A percentile compares a stretch with the other conserved stretches of the same genome.
Evolutionary conservation across 2,113 vertebrate genomes (phyloP).

Genomic region (Myotis davidii): DNA sequence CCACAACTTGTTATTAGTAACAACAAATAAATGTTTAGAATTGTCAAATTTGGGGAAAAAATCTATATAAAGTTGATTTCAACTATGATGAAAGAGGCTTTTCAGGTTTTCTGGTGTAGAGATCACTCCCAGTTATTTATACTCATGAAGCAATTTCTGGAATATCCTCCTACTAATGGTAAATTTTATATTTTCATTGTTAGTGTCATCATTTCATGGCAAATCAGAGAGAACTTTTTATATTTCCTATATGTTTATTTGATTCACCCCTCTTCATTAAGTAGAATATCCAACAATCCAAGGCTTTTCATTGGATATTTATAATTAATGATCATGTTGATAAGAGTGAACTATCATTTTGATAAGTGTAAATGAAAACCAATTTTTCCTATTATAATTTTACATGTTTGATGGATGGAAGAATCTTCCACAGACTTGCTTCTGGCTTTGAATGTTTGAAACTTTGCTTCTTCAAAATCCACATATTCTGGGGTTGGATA

Average conservation of each 20-base stretch:
- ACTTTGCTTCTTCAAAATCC: background rate
- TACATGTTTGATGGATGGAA: background rate
- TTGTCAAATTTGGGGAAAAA: background rate
- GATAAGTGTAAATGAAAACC: background rate
- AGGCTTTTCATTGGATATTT: background rate
- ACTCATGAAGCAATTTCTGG: background rate
- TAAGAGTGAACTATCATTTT: background rate
- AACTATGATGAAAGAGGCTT: background rate
- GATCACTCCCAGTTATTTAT: background rate
- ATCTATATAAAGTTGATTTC: background rate
- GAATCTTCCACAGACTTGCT: background rate
- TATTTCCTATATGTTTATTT: background rate
- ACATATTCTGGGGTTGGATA: background rate
- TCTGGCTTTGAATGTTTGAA: background rate
- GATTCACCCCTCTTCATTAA: background rate
- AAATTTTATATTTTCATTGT: constrained; percentile 12
- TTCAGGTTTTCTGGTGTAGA: background rate
- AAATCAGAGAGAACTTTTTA: background rate
- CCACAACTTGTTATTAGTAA: background rate
- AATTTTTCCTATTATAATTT: background rate
- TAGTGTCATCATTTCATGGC: background rate
- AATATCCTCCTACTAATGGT: background rate
- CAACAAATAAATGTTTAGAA: background rate
- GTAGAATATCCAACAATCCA: background rate
- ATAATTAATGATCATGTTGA: background rate